Conservation (phyloP, 2,797 vertebrate genomes). For the Sebastes nivosus region DNA sequence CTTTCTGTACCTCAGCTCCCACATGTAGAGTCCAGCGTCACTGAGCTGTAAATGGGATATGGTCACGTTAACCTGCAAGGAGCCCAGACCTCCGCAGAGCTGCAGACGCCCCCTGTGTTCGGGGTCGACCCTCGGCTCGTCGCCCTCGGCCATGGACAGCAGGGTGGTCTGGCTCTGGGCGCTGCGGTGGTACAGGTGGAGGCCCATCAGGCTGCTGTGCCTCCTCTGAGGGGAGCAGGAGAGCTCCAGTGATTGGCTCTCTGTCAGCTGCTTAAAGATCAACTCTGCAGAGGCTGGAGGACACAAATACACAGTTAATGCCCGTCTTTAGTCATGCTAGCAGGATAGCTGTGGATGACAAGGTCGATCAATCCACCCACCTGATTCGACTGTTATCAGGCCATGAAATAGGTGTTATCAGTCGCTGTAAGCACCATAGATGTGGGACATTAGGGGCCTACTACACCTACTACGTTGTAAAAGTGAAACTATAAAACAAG, state of each 20-base stretch:
- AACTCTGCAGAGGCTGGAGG: slow-evolving; percentile 62
- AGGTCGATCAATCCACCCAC: neutral
- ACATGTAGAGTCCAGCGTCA: slow-evolving; percentile 75
- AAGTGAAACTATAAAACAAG: too few relatives aligned
- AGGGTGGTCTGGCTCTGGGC: slow-evolving; percentile 58
- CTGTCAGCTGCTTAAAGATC: slow-evolving; percentile 35
- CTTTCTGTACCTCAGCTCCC: slow-evolving; percentile 58
- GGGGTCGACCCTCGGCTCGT: neutral
- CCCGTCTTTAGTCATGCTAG: neutral
- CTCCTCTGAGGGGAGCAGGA: slow-evolving; percentile 36
- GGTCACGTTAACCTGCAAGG: slow-evolving; percentile 62
- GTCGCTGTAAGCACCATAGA: too few relatives aligned
- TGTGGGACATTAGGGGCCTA: too few relatives aligned
- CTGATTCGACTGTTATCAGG: too few relatives aligned
- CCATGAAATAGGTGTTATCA: too few relatives aligned
- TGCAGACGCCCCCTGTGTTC: slow-evolving; percentile 46
- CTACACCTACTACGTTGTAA: too few relatives aligned
- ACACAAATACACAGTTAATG: neutral
- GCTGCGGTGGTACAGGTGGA: slow-evolving; percentile 66
- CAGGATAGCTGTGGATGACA: neutral
- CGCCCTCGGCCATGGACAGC: slow-evolving; percentile 46
- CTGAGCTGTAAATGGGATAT: slow-evolving; percentile 39
- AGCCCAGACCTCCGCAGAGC: slow-evolving; percentile 29
- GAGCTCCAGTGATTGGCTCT: slow-evolving; percentile 65
- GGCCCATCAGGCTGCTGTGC: neutral